Base-by-base conservation (phyloP, 2,888 invertebrate genomes). In the Seira musarum region DNA sequence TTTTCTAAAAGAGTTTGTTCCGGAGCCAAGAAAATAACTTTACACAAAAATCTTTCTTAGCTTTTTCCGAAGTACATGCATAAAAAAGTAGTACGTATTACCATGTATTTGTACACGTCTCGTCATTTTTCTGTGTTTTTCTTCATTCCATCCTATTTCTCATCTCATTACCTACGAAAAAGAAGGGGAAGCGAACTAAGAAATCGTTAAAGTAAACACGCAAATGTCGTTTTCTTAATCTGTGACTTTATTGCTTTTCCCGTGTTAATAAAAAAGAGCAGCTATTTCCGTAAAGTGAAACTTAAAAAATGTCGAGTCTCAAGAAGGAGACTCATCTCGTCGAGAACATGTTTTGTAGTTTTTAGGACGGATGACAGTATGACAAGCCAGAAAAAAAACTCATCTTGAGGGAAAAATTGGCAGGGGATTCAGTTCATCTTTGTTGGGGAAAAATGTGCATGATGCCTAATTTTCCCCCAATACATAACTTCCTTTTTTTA, bases 301-400 rank as follows among this genome's bases (percentile, higher is more conserved):
- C 19, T 40, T 66, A 66, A 13, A 19, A 13, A 22, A 5, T 10
- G 3, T 21, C 22, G 13, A 21, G 21, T 15, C 35, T 30, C 19
- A 65, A 63, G 22, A n/a, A 63, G 63, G n/a, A n/a, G n/a, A n/a
- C n/a, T n/a, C n/a, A n/a, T n/a, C n/a, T n/a, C n/a, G n/a, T n/a
- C n/a, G n/a, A n/a, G n/a, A n/a, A 63, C 25, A 63, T 63, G 63
- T 63, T 63, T 63, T 63, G 63, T 63, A n/a, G 63, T 25, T 63
- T 63, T 63, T n/a, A 63, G 25, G 63, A 63, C 63, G 25, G 13
- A 24, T 63, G 63, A 63, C 63, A 63, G n/a, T n/a, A n/a, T n/a
- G n/a, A n/a, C n/a, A n/a, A n/a, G n/a, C n/a, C n/a, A n/a, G n/a
- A n/a, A n/a, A n/a, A n/a, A n/a, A n/a, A n/a, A n/a, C n/a, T n/a